Evolutionary conservation across 2,797 vertebrate species (phyloP), one percentile per base, ranked within the genome.

Genomic region (Spondyliosoma cantharus): DNA sequence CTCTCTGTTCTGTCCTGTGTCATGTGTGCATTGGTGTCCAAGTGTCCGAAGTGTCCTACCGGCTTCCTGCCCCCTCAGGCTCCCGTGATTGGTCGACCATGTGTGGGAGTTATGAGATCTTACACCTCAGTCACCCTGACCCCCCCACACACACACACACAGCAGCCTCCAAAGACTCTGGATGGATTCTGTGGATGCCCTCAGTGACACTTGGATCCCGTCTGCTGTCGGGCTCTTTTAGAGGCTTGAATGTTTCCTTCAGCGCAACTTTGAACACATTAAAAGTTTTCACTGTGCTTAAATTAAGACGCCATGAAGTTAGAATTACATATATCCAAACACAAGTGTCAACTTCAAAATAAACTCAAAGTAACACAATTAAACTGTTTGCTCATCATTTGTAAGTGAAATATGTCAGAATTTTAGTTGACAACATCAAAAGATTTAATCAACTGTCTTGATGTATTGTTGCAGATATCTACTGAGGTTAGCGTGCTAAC

Each of bases 11-110:
- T 7, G 82, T 67, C 53, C 53, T 57, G 57, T 76, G 46, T 71
- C 58, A n/a, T 80, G 86, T 81, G 69, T 74, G 37, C 46, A 25
- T 78, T 50, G 14, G 8, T 3, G 37, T 37, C 37, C 37, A 37
- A 17, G 64, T 65, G 53, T 85, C 74, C 61, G n/a, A 61, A 82
- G 72, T 71, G 82, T 57, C 78, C 78, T 76, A 76, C 90, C 86
- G 83, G 86, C 90, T 91, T 82, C 63, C 84, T 85, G 80, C 87
- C 89, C 90, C 80, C 78, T 3, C 81, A 53, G 68, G 17, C 74
- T 68, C 80, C 3, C 56, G 25, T 82, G 89, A 91, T 91, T 92
- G 90, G 91, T 71, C 64, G 5, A 32, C 42, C 72, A 6, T 32
- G 68, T 71, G 86, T 78, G 70, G 67, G 89, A 90, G 64, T 81